Percentiles rank a stretch among this genome's conserved stretches.
phyloP scores from a whole-genome alignment of 2,888 invertebrate genomes.

The Tiphia femorata region DNA sequence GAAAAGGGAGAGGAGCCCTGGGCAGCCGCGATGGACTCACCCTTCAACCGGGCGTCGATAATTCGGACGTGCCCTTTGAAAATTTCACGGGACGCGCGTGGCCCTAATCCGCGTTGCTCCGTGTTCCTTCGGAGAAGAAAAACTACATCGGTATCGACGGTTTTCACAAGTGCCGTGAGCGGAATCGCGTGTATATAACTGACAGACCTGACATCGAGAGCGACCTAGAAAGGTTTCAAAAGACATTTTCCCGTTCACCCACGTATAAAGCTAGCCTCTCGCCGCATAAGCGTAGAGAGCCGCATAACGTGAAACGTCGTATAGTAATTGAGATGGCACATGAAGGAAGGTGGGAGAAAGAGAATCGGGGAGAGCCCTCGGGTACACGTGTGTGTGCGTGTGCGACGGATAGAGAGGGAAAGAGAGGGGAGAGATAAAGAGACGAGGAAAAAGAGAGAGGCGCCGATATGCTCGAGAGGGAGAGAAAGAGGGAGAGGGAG shows the following conservation, averaged over 20 bases:
- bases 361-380: constrained; percentile 34
- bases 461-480: background rate
- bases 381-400: constrained; percentile 15
- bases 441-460: background rate
- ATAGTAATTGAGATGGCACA: constrained; percentile 56
- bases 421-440: background rate
- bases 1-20: constrained; percentile 6
- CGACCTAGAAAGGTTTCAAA: constrained; percentile 66
- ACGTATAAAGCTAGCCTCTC: constrained; percentile 54
- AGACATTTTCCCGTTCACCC: constrained; percentile 67
- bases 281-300: constrained; percentile 42
- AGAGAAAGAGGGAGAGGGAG: background rate
- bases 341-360: constrained; percentile 27
- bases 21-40: too few relatives aligned
- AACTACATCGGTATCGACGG: constrained; percentile 14
- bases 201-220: constrained; percentile 56
- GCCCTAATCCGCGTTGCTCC: background rate
- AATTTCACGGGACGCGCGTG: background rate
- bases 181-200: constrained; percentile 44
- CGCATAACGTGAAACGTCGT: constrained; percentile 56
- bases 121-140: background rate
- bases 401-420: constrained; percentile 26
- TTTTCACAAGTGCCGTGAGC: constrained; percentile 39
- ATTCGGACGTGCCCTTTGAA: too few relatives aligned
- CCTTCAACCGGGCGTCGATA: too few relatives aligned